Evolutionary conservation across 1,140 invertebrate genomes (phyloP).

Genomic region (Melanaphis sacchari): DNA sequence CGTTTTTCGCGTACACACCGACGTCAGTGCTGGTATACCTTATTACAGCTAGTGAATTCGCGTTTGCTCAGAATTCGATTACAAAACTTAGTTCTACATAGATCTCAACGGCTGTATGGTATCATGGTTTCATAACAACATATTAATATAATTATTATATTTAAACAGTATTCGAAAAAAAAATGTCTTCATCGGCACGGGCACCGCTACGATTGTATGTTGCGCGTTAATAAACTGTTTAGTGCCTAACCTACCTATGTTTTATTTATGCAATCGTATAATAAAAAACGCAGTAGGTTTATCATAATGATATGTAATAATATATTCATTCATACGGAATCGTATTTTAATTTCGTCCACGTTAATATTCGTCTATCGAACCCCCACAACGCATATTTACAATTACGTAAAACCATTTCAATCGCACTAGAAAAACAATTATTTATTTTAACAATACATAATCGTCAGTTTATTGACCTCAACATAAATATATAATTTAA

Average conservation of each 20-base stretch:
- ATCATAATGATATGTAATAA: constrained; percentile 19
- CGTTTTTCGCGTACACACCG: neutral
- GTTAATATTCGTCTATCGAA: neutral
- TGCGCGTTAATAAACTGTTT: neutral
- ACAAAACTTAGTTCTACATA: neutral
- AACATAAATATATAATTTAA: constrained; percentile 26
- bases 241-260: neutral
- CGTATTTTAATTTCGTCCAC: constrained; percentile 20
- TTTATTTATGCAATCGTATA: neutral
- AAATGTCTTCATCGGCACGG: neutral
- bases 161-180: neutral
- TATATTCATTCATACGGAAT: constrained; percentile 19
- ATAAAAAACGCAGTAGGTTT: neutral
- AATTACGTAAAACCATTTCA: constrained; percentile 23
- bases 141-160: neutral
- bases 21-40: neutral
- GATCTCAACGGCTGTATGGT: neutral
- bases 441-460: constrained; percentile 29
- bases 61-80: neutral
- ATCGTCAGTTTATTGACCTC: constrained; percentile 27
- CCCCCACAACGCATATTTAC: neutral
- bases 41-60: neutral
- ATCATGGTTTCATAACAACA: neutral
- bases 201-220: neutral
- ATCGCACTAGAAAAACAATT: constrained; percentile 28